Percentiles rank a stretch among this genome's conserved stretches.
Conservation (phyloP, 2,113 vertebrate genomes). For the Leiothrix lutea region DNA sequence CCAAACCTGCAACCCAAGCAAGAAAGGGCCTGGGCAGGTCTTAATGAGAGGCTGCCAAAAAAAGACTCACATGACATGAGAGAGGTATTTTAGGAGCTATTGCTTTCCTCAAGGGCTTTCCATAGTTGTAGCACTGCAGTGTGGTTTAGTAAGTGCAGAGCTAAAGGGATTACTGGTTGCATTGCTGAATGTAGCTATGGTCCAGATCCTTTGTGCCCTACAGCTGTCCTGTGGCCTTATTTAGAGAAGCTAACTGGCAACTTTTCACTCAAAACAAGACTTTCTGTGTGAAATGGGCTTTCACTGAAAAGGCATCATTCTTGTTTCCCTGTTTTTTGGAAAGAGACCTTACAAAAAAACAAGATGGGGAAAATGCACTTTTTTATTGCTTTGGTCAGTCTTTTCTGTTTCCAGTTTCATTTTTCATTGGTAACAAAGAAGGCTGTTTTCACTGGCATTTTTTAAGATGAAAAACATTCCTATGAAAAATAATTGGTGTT, state of each 20-base stretch:
- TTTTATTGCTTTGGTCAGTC: not conserved
- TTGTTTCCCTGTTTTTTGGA: not conserved
- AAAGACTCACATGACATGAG: not conserved
- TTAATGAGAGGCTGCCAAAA: not conserved
- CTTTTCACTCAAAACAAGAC: not conserved
- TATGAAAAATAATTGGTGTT: conserved; percentile 30
- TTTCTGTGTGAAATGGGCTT: not conserved
- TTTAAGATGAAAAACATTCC: not conserved
- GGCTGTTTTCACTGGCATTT: not conserved
- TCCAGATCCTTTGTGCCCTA: not conserved
- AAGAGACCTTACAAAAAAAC: not conserved
- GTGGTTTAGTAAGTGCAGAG: not conserved
- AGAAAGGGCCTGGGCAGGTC: not conserved
- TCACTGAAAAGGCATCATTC: not conserved
- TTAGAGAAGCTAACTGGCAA: not conserved
- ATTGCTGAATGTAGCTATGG: not conserved
- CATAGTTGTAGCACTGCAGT: not conserved
- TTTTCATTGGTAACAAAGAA: not conserved
- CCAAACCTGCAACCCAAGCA: not conserved
- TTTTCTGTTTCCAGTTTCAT: not conserved
- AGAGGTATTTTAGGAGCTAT: not conserved
- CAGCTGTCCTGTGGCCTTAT: not conserved
- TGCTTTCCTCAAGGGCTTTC: not conserved
- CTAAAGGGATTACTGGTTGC: not conserved
- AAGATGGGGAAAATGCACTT: not conserved